These are phyloP conservation scores for Xenops minutus DNA, from an alignment of 2,797 vertebrate species.

Conservation along the genomic window DNA sequence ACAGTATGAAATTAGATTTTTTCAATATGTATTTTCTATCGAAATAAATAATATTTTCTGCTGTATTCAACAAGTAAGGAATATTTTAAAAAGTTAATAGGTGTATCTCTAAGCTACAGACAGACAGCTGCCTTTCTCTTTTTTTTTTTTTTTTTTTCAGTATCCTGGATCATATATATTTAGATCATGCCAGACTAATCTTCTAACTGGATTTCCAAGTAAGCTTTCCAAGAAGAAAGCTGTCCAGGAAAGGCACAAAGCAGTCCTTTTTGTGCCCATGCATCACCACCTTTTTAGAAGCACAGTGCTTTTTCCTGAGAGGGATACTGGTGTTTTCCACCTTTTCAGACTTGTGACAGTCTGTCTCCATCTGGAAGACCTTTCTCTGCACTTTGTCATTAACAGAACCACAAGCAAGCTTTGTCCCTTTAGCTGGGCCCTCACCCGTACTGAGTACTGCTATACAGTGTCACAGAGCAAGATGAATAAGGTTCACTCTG, in stretches of 20 bases:
- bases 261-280: background rate
- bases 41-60: background rate
- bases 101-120: background rate
- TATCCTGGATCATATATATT: background rate
- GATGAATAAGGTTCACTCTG: background rate
- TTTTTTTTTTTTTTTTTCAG: background rate
- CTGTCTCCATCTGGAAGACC: background rate
- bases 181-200: background rate
- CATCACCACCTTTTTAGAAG: background rate
- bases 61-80: background rate
- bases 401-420: background rate
- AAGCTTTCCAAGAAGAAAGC: background rate
- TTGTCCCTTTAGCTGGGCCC: background rate
- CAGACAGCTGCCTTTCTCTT: background rate
- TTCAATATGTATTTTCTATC: background rate
- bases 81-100: background rate
- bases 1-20: fast-evolving
- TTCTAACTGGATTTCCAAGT: background rate
- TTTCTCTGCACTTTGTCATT: background rate
- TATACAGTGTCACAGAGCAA: background rate
- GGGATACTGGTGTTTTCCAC: background rate
- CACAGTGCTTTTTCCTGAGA: background rate
- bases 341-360: background rate
- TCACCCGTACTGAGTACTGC: background rate
- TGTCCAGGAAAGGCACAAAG: background rate